These are phyloP conservation scores for Brachionus koreanus DNA, from an alignment of 1,140 invertebrate genomes.

Conservation along the genomic window DNA sequence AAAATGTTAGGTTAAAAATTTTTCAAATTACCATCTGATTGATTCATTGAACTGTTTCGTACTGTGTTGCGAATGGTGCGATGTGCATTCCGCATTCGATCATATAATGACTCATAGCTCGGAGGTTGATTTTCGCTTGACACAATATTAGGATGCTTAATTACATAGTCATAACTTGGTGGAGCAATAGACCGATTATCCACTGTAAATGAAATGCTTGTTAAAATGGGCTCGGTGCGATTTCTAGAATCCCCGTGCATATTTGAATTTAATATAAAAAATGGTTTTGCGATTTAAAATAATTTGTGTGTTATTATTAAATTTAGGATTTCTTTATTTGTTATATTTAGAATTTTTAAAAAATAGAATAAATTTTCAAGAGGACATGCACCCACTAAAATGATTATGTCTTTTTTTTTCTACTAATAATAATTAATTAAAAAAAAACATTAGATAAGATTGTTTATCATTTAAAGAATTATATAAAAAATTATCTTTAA, in stretches of 20 bases:
- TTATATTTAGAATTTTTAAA: neutral
- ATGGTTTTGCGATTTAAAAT: neutral
- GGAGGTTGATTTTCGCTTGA: conserved; percentile 1
- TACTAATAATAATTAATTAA: neutral
- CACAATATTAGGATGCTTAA: neutral
- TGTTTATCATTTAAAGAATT: neutral
- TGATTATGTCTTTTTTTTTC: neutral
- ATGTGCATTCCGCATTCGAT: conserved; percentile 7
- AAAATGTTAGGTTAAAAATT: neutral
- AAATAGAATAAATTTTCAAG: neutral
- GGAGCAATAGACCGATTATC: neutral
- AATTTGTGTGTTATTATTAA: neutral
- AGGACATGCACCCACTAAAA: conserved; percentile 22
- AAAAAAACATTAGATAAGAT: neutral
- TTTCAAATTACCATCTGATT: neutral
- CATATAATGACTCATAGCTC: conserved; percentile 23
- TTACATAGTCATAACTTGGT: conserved; percentile 21
- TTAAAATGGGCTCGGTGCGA: neutral
- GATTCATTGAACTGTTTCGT: neutral
- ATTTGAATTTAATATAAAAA: neutral
- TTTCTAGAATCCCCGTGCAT: neutral
- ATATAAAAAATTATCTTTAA: neutral
- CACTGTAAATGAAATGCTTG: conserved; percentile 4
- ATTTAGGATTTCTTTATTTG: neutral
- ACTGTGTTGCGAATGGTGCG: neutral